phyloP scores from a whole-genome alignment of 2,113 vertebrate genomes.

The Rissa tridactyla region DNA sequence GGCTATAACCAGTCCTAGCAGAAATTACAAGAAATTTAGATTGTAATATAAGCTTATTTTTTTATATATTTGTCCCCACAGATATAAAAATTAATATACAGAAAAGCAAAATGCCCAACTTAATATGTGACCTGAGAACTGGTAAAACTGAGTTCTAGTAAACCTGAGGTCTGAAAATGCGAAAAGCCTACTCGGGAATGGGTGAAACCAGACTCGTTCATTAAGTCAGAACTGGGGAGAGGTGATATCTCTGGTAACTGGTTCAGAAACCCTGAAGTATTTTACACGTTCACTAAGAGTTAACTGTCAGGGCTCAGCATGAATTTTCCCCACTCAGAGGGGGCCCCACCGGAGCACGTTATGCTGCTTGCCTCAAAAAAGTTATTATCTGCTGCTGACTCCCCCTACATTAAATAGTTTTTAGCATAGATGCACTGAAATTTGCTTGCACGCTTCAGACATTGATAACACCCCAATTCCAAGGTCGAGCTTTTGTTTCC shows the following conservation, averaged over 20 bases:
- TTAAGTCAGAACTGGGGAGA: not conserved
- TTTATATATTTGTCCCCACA: not conserved
- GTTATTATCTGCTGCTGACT: not conserved
- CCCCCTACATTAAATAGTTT: not conserved
- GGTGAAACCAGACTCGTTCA: not conserved
- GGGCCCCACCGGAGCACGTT: not conserved
- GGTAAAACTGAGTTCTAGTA: not conserved
- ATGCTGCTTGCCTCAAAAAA: not conserved
- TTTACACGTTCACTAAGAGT: not conserved
- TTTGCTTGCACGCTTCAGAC: not conserved
- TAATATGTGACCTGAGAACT: not conserved
- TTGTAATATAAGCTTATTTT: fast-evolving
- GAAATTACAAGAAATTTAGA: not conserved
- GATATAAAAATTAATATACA: not conserved
- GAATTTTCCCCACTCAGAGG: not conserved
- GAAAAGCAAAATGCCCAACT: not conserved
- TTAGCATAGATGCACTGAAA: not conserved
- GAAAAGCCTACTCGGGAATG: not conserved
- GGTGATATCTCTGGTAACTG: not conserved
- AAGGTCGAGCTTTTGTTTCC: not conserved
- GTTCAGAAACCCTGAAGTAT: not conserved
- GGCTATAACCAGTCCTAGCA: not conserved
- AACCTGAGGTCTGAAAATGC: not conserved
- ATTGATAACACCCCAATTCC: not conserved
- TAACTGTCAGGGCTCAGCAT: not conserved